Evolutionary conservation across 2,888 invertebrate species (phyloP).

Genomic region (Clusia tigrina): DNA sequence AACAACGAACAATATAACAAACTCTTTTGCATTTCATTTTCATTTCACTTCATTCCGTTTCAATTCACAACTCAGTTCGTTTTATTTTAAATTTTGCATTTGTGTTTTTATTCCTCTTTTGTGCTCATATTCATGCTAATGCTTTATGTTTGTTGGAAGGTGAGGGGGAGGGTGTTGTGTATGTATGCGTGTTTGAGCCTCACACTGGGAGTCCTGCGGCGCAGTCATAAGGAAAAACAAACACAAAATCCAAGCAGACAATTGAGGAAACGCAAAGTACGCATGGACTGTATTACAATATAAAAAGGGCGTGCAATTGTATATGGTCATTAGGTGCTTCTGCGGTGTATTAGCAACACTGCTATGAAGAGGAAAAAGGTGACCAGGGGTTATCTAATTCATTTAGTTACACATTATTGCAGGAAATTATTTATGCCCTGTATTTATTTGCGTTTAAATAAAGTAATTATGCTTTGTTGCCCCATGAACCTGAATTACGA

Average conservation of each 20-base stretch:
- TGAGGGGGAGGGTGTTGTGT: neutral
- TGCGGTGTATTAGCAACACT: constrained; percentile 1
- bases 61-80: constrained; percentile 27
- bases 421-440: neutral
- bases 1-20: neutral
- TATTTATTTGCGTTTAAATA: no score
- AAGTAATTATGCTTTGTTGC: no score
- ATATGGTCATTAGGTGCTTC: neutral
- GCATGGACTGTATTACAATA: no score
- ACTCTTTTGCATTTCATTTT: constrained; percentile 55
- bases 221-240: constrained; percentile 48
- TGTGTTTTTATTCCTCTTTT: neutral
- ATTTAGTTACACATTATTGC: neutral
- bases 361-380: neutral
- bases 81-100: constrained; percentile 30
- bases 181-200: neutral
- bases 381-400: neutral
- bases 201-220: constrained; percentile 24
- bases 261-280: neutral
- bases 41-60: constrained; percentile 30
- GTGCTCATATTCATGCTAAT: neutral
- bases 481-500: no score
- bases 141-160: neutral
- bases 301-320: neutral
- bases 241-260: constrained; percentile 47